Conservation (phyloP, 2,797 vertebrate species). For the Cottoperca gobio region DNA sequence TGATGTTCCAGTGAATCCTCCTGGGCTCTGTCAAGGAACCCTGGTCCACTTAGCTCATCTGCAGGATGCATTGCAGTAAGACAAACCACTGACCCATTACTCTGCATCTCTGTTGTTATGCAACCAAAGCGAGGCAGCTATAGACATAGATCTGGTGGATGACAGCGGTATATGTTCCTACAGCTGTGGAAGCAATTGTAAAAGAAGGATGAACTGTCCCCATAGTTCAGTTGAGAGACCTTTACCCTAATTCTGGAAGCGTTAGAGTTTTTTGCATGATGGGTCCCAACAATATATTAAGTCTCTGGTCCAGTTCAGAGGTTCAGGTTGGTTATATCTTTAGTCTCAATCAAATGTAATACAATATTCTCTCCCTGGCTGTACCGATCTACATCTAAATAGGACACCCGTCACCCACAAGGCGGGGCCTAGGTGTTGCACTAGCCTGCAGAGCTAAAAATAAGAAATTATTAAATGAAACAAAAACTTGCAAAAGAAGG, state of each 20-base stretch:
- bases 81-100: conserved; percentile 29
- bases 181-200: conserved; percentile 35
- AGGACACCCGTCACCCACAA: background rate
- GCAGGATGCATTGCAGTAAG: conserved; percentile 18
- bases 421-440: background rate
- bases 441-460: background rate
- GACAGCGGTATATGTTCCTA: background rate
- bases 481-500: background rate
- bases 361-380: background rate
- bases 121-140: conserved; percentile 34
- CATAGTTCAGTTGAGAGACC: conserved; percentile 5
- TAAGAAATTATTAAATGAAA: too few species aligned
- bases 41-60: conserved; percentile 43
- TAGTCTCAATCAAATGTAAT: background rate
- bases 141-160: conserved; percentile 19
- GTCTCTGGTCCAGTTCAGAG: background rate
- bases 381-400: background rate
- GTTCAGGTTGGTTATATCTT: background rate
- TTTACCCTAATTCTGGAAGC: conserved; percentile 13
- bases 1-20: conserved; percentile 42
- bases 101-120: conserved; percentile 35
- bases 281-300: background rate
- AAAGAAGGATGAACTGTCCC: conserved; percentile 1
- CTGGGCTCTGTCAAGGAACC: conserved; percentile 24
- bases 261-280: background rate